Conservation (phyloP, 2,797 vertebrate species). For the Holocentrus rufus region DNA sequence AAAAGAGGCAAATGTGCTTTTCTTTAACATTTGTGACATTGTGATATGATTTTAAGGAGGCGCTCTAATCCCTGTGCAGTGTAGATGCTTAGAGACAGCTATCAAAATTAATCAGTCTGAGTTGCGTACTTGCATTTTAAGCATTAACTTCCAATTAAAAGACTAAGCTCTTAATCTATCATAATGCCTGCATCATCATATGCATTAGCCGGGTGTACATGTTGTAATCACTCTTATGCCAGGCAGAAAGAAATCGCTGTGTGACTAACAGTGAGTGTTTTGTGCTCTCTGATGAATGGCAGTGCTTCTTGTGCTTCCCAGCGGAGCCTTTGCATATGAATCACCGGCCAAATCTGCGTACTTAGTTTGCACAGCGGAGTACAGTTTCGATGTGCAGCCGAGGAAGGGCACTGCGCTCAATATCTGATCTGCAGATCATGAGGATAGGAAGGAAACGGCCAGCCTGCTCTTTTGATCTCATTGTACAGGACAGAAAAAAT, state of each 20-base stretch:
- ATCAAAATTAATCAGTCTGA: no score
- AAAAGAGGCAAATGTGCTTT: background rate
- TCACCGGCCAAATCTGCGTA: constrained; percentile 21
- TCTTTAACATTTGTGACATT: no score
- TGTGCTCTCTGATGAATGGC: constrained; percentile 62
- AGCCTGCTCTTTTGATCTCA: background rate
- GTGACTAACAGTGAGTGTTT: constrained; percentile 31
- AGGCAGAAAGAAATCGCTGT: constrained; percentile 29
- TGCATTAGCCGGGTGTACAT: background rate
- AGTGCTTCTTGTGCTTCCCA: constrained; percentile 33
- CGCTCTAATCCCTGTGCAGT: background rate
- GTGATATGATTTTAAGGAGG: no score
- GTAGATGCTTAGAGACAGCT: background rate
- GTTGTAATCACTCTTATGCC: background rate
- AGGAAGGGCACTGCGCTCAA: background rate
- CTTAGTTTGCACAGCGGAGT: constrained; percentile 25
- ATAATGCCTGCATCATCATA: background rate
- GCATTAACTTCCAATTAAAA: background rate
- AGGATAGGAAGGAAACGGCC: constrained; percentile 20
- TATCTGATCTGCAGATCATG: constrained; percentile 21
- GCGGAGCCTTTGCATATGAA: constrained; percentile 55
- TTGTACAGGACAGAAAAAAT: background rate
- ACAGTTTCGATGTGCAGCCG: constrained; percentile 2
- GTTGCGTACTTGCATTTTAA: no score
- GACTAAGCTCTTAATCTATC: background rate